Conservation (phyloP, 2,113 vertebrate genomes). For the Chlorodrepanis virens region DNA sequence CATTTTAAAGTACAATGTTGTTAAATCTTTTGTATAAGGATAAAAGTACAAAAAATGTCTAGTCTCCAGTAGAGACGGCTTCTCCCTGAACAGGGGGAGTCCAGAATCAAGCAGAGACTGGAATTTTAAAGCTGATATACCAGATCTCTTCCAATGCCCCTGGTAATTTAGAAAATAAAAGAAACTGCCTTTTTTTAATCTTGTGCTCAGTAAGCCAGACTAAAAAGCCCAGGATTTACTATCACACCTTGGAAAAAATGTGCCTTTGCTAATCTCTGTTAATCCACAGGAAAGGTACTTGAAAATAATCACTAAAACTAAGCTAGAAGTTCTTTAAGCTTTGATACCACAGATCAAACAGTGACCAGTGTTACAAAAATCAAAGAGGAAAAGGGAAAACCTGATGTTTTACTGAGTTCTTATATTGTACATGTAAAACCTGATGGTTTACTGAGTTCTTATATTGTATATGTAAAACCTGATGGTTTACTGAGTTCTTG, state of each 20-base stretch:
- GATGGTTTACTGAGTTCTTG: not conserved
- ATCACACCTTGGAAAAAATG: not conserved
- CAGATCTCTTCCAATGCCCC: not conserved
- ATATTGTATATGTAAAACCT: not conserved
- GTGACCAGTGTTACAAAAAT: not conserved
- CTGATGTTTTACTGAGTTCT: no score
- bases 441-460: not conserved
- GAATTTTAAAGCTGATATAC: conserved; percentile 15
- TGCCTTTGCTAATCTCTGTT: conserved; percentile 6
- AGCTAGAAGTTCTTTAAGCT: not conserved
- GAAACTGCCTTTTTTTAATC: not conserved
- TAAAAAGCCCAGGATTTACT: not conserved
- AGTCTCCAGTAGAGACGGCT: not conserved
- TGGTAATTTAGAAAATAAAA: conserved; percentile 2
- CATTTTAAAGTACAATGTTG: not conserved
- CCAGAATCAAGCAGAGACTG: not conserved
- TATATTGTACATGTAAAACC: not conserved
- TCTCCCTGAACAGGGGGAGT: not conserved
- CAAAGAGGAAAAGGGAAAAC: not conserved
- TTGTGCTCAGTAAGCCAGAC: not conserved
- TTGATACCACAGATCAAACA: conserved; percentile 18
- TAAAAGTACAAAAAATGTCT: not conserved
- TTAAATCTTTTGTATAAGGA: not conserved
- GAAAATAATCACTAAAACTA: conserved; percentile 6
- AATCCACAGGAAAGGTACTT: conserved; percentile 7